Evolutionary conservation across 2,888 invertebrate species (phyloP).

Genomic region (Micoletzkya japonica): DNA sequence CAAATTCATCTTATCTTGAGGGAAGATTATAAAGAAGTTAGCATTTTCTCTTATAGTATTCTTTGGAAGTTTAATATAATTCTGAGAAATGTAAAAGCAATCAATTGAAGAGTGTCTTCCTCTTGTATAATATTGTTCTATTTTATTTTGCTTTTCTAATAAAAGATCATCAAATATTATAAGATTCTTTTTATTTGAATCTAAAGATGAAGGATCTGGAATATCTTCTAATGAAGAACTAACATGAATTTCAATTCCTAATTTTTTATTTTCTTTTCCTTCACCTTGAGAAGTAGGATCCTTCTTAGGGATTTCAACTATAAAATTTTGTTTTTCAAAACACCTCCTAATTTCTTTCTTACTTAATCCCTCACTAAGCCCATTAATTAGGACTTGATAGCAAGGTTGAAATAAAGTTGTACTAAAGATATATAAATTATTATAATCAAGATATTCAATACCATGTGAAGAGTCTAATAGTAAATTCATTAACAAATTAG

Average conservation of each 20-base stretch:
- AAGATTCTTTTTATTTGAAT: constrained; percentile 40
- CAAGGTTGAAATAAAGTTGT: constrained; percentile 40
- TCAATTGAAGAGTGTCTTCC: constrained; percentile 39
- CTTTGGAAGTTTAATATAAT: constrained; percentile 46
- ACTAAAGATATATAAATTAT: constrained; percentile 41
- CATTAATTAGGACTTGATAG: constrained; percentile 43
- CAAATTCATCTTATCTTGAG: constrained; percentile 41
- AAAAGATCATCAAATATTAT: constrained; percentile 29
- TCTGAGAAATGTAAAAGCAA: constrained; percentile 44
- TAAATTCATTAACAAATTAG: constrained; percentile 43
- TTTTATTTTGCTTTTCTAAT: constrained; percentile 19
- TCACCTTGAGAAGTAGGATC: too few species aligned
- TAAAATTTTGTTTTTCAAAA: constrained; percentile 14
- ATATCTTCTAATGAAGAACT: constrained; percentile 33
- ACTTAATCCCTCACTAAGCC: constrained; percentile 35
- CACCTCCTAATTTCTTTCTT: constrained; percentile 40
- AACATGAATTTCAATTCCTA: background rate
- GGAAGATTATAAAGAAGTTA: constrained; percentile 44
- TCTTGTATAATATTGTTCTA: constrained; percentile 43
- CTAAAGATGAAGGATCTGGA: constrained; percentile 40
- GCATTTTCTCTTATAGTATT: constrained; percentile 48
- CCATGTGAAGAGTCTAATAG: constrained; percentile 31
- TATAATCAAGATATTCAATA: constrained; percentile 42
- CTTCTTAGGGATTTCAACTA: too few species aligned
- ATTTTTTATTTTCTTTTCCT: constrained; percentile 31